Percentiles rank a stretch among this genome's conserved stretches.
phyloP scores from a whole-genome alignment of 2,888 invertebrate genomes.

The Hirudinaria manillensis region DNA sequence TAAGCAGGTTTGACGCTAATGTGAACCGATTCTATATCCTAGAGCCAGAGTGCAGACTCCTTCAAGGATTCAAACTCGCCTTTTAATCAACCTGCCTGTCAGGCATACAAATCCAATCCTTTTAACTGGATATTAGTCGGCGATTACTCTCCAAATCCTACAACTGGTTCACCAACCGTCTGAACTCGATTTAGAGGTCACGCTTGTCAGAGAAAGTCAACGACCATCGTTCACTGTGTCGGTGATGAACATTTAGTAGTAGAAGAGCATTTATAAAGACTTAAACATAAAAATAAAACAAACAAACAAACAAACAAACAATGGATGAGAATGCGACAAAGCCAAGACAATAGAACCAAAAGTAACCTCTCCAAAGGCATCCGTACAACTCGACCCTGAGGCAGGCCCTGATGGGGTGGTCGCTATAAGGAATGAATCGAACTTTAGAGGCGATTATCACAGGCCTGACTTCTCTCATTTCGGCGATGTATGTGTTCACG shows the following conservation, averaged over 20 bases:
- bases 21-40: no score
- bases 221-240: neutral
- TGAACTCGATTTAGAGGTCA: no score
- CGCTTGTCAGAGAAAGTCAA: no score
- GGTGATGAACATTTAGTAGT: neutral
- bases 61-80: no score
- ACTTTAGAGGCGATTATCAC: conserved; percentile 79
- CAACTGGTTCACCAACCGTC: no score
- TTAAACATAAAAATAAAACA: conserved; percentile 56
- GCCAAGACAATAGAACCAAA: neutral
- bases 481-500: conserved; percentile 76
- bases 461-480: conserved; percentile 69
- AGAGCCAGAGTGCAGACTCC: no score
- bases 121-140: no score
- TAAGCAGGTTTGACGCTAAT: no score
- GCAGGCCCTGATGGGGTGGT: conserved; percentile 69
- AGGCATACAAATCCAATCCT: no score
- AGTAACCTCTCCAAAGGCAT: conserved; percentile 66
- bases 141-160: no score
- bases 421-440: conserved; percentile 77
- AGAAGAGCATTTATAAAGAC: neutral
- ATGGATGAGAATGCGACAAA: neutral
- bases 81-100: no score
- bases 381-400: conserved; percentile 85
- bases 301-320: neutral